Conservation (phyloP, 1,140 invertebrate genomes). For the Listronotus bonariensis region DNA sequence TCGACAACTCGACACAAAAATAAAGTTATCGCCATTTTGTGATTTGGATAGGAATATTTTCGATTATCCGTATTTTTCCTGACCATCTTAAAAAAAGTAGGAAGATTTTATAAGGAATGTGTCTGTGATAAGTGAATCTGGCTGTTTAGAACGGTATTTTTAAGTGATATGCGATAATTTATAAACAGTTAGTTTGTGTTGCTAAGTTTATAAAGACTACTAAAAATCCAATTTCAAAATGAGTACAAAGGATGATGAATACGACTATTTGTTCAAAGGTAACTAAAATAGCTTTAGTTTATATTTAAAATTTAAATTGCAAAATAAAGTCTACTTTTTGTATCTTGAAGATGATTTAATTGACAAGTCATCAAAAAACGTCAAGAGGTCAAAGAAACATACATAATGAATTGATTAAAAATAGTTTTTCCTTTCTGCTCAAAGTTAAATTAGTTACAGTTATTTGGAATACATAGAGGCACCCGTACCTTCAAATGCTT, state of each 20-base stretch:
- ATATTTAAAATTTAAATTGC: neutral
- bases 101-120: slow-evolving; percentile 44
- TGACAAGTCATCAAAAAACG: slow-evolving; percentile 49
- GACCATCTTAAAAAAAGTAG: slow-evolving; percentile 42
- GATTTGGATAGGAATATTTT: slow-evolving; percentile 19
- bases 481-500: neutral
- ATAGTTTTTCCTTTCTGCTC: neutral
- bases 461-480: neutral
- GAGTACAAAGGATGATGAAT: slow-evolving; percentile 98
- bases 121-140: slow-evolving; percentile 51
- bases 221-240: slow-evolving; percentile 62
- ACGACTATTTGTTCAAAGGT: slow-evolving; percentile 99
- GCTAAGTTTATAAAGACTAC: slow-evolving; percentile 15
- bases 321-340: slow-evolving; percentile 20
- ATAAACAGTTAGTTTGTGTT: slow-evolving; percentile 32
- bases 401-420: neutral
- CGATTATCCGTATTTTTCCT: slow-evolving; percentile 35
- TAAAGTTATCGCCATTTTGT: slow-evolving; percentile 51
- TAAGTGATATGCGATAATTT: slow-evolving; percentile 48
- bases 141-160: slow-evolving; percentile 45
- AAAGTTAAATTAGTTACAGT: neutral
- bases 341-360: slow-evolving; percentile 24
- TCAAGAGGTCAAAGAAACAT: too few species aligned
- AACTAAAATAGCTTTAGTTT: slow-evolving; percentile 49
- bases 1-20: slow-evolving; percentile 42